Percentiles rank a stretch among this genome's conserved stretches.
phyloP scores from a whole-genome alignment of 2,888 invertebrate species.

The Dynastes grantii region DNA sequence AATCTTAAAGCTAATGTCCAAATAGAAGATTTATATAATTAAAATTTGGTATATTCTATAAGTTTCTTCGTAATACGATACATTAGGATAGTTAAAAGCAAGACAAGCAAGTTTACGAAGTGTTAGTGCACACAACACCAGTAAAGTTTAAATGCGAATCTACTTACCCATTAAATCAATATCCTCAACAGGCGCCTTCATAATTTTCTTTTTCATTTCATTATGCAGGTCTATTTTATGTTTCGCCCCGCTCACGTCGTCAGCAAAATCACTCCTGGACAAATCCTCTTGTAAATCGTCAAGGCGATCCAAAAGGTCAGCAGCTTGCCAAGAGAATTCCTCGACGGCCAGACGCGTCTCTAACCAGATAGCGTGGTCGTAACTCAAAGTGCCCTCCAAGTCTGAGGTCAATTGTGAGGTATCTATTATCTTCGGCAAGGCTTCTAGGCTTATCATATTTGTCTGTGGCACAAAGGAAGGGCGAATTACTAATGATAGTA shows the following conservation, averaged over 20 bases:
- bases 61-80: no score
- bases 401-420: constrained; percentile 93
- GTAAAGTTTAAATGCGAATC: neutral
- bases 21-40: no score
- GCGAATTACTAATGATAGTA: constrained; percentile 12
- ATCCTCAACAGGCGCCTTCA: constrained; percentile 94
- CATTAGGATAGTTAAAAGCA: neutral
- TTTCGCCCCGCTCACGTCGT: constrained; percentile 94
- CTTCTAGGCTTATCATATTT: constrained; percentile 96
- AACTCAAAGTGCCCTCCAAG: constrained; percentile 93
- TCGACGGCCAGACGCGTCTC: constrained; percentile 95
- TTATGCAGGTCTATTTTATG: constrained; percentile 94
- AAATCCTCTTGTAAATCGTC: constrained; percentile 96
- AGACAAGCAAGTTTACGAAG: neutral
- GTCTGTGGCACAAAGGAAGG: constrained; percentile 78
- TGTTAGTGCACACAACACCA: no score
- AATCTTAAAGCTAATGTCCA: no score
- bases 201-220: constrained; percentile 94
- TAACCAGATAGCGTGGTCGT: constrained; percentile 98
- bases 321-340: constrained; percentile 96
- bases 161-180: constrained; percentile 88
- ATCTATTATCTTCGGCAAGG: constrained; percentile 94
- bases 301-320: constrained; percentile 91
- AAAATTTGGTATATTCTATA: no score
- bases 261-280: constrained; percentile 93